Evolutionary conservation across 1,140 invertebrate genomes (phyloP).

Genomic region (Aethina tumida): DNA sequence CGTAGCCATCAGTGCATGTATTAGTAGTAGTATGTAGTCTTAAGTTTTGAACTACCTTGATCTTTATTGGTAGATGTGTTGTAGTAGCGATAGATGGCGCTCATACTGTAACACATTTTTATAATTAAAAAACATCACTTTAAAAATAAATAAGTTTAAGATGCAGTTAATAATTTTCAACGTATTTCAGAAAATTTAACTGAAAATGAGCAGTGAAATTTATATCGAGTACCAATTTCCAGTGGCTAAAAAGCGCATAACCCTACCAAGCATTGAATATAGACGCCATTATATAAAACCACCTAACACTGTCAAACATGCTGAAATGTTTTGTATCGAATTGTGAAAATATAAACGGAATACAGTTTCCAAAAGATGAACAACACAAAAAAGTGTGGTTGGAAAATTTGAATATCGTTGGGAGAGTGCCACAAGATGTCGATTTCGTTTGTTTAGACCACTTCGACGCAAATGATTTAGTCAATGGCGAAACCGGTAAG

Average conservation of each 20-base stretch:
- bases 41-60: too few relatives aligned
- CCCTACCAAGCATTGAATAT: conserved; percentile 11
- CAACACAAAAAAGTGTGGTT: conserved; percentile 24
- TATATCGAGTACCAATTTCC: neutral
- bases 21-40: too few relatives aligned
- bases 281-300: conserved; percentile 9
- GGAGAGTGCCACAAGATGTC: conserved; percentile 10
- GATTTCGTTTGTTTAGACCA: conserved; percentile 30
- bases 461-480: conserved; percentile 16
- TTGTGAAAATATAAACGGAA: conserved; percentile 26
- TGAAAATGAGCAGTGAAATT: too few relatives aligned
- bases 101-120: too few relatives aligned
- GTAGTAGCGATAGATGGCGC: too few relatives aligned
- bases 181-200: too few relatives aligned
- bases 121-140: too few relatives aligned
- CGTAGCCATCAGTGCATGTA: too few relatives aligned
- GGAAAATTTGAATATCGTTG: conserved; percentile 15
- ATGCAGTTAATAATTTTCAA: too few relatives aligned
- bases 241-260: neutral
- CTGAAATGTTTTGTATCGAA: conserved; percentile 27
- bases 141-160: too few relatives aligned
- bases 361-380: conserved; percentile 25
- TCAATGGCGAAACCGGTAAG: neutral
- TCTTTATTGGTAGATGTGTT: too few relatives aligned
- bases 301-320: conserved; percentile 3